Conservation (phyloP, 2,888 invertebrate species). For the Temnothorax unifasciatus region DNA sequence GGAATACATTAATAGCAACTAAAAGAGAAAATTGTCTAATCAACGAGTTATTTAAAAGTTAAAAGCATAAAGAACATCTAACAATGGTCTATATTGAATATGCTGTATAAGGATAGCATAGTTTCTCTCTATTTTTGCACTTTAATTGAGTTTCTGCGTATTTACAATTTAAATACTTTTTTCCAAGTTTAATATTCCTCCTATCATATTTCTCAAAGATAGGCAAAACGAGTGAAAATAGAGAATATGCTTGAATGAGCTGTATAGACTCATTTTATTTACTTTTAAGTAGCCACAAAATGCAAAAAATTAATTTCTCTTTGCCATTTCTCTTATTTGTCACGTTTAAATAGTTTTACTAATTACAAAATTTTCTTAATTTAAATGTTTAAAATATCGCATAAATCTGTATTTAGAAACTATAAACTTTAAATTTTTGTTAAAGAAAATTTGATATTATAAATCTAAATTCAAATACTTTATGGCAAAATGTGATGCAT, state of each 20-base stretch:
- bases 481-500: not conserved
- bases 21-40: not conserved
- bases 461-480: not conserved
- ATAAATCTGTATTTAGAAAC: not conserved
- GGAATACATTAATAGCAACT: not conserved
- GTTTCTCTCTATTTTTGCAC: not conserved
- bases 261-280: conserved; percentile 1
- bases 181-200: not conserved
- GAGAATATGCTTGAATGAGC: not conserved
- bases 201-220: not conserved
- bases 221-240: not conserved
- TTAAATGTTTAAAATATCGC: not conserved
- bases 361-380: not conserved
- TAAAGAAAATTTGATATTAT: not conserved
- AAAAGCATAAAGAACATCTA: not conserved
- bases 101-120: not conserved
- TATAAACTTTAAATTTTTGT: not conserved
- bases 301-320: not conserved
- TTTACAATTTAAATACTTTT: not conserved
- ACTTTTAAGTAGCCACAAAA: not conserved
- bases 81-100: not conserved
- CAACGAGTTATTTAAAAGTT: not conserved
- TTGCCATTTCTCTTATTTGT: not conserved
- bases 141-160: not conserved
- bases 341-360: not conserved